A percentile compares a stretch with the other conserved stretches of the same genome.
Conservation (phyloP, 1,140 invertebrate species). For the Brachionus rubens region DNA sequence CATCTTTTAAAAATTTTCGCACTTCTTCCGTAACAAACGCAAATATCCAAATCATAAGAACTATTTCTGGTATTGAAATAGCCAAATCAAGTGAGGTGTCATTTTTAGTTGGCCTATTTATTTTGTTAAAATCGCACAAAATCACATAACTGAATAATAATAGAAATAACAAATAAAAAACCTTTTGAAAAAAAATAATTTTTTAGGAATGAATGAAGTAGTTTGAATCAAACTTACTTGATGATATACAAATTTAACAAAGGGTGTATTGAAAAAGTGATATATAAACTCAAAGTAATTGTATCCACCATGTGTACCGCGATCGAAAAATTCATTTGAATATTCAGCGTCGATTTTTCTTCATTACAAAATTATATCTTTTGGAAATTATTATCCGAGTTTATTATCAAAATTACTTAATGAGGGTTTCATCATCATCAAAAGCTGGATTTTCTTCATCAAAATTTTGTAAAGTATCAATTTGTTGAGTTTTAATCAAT, state of each 20-base stretch:
- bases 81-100: not conserved
- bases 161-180: conserved; percentile 22
- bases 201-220: not conserved
- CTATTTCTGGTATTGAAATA: conserved; percentile 34
- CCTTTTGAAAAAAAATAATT: not conserved
- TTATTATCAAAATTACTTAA: not conserved
- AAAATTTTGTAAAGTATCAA: not conserved
- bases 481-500: not conserved
- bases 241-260: conserved; percentile 25
- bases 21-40: conserved; percentile 1
- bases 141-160: conserved; percentile 32
- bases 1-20: conserved; percentile 5
- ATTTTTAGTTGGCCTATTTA: not conserved
- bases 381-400: not conserved
- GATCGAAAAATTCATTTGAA: conserved; percentile 33
- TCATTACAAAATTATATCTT: not conserved
- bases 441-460: not conserved
- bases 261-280: conserved; percentile 28
- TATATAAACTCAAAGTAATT: conserved; percentile 18
- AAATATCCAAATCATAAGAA: conserved; percentile 40
- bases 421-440: not conserved
- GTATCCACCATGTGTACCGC: not conserved
- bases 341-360: not conserved
- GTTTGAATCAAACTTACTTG: not conserved
- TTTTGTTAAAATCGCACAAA: conserved; percentile 25